Conservation (phyloP, 2,888 invertebrate species). For the Trimorus sp. region DNA sequence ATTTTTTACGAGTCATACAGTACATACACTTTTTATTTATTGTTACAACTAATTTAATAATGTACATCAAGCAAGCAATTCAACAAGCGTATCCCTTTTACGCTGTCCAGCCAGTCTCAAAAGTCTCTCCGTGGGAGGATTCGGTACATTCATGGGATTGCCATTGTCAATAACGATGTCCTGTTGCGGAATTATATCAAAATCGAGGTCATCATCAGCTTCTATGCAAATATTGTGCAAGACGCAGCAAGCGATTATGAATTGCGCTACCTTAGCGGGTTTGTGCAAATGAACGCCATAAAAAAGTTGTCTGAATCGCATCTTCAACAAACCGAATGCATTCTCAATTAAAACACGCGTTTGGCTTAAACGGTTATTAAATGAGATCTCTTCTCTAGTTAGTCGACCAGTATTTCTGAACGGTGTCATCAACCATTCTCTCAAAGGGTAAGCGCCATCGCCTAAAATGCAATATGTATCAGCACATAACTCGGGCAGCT, state of each 20-base stretch:
- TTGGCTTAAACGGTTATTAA: background rate
- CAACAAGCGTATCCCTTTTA: no score
- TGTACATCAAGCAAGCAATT: no score
- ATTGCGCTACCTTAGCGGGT: background rate
- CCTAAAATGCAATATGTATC: conserved; percentile 5
- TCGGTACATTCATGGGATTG: background rate
- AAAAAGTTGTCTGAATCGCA: conserved; percentile 9
- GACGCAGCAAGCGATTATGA: conserved; percentile 12
- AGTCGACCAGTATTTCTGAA: background rate
- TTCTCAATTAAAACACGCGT: conserved; percentile 8
- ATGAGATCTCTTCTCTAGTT: background rate
- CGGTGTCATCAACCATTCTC: conserved; percentile 8
- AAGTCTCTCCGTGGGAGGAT: no score
- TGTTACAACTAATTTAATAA: no score
- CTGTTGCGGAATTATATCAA: background rate
- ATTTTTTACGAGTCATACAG: no score
- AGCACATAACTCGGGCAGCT: conserved; percentile 4
- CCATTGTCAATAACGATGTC: background rate
- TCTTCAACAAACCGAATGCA: conserved; percentile 7
- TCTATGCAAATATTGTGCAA: conserved; percentile 20
- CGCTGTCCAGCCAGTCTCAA: background rate
- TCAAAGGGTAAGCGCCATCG: conserved; percentile 12
- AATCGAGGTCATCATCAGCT: background rate
- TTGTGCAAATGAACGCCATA: conserved; percentile 3
- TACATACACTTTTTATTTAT: no score